Evolutionary conservation across 2,888 invertebrate genomes (phyloP).

Genomic region (Fragum fragum): DNA sequence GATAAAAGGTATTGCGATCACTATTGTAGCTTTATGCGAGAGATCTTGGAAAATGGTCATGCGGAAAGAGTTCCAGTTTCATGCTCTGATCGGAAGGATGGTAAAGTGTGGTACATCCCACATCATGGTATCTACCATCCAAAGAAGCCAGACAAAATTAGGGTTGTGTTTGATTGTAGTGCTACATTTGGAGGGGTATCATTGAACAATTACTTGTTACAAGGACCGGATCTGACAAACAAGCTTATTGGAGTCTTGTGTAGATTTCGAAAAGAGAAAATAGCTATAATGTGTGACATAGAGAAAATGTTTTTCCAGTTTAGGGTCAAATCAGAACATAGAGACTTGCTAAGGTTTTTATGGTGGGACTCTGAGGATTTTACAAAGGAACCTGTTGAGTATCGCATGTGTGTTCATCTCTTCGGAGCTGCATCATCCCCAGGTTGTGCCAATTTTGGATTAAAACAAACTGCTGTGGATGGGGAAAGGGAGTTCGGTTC

Average conservation of each 20-base stretch:
- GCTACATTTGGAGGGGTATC: constrained; percentile 16
- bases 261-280: constrained; percentile 42
- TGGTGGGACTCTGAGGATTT: constrained; percentile 51
- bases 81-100: not conserved
- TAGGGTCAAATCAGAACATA: constrained; percentile 29
- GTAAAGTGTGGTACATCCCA: constrained; percentile 36
- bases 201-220: constrained; percentile 44
- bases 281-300: constrained; percentile 56
- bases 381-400: constrained; percentile 17
- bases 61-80: constrained; percentile 24
- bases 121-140: too few relatives aligned
- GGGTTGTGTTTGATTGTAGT: too few relatives aligned
- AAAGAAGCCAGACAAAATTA: too few relatives aligned
- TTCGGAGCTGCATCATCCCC: too few relatives aligned
- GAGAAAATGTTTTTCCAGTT: constrained; percentile 64
- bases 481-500: constrained; percentile 37
- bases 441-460: constrained; percentile 48
- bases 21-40: constrained; percentile 32
- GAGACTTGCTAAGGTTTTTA: constrained; percentile 55
- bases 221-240: constrained; percentile 61
- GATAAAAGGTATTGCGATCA: too few relatives aligned
- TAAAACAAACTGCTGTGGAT: constrained; percentile 27
- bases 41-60: constrained; percentile 37
- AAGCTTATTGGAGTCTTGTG: too few relatives aligned
- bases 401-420: too few relatives aligned